These are phyloP conservation scores for Ptychoptera albimana DNA, from an alignment of 2,888 invertebrate species.

Conservation along the genomic window DNA sequence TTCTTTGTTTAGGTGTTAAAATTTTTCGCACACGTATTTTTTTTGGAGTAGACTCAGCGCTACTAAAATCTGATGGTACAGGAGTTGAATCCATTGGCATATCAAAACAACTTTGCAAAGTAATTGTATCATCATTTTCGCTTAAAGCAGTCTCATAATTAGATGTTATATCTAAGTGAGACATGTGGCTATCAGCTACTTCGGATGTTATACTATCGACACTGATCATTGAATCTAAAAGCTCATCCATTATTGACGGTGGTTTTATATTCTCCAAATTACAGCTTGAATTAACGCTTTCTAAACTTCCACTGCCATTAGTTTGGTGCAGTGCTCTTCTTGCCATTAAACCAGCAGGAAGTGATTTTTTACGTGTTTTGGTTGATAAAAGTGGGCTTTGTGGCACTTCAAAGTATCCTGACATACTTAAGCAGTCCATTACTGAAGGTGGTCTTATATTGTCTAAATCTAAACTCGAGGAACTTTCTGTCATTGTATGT, in stretches of 20 bases:
- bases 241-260: constrained; percentile 62
- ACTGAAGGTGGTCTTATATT: constrained; percentile 61
- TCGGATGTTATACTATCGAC: constrained; percentile 72
- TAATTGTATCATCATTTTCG: constrained; percentile 40
- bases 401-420: constrained; percentile 35
- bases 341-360: constrained; percentile 55
- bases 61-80: constrained; percentile 52
- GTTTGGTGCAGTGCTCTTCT: constrained; percentile 43
- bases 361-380: constrained; percentile 45
- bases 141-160: constrained; percentile 37
- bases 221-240: constrained; percentile 67
- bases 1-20: constrained; percentile 61
- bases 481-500: constrained; percentile 37
- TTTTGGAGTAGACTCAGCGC: constrained; percentile 61
- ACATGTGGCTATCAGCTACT: constrained; percentile 40
- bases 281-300: constrained; percentile 40
- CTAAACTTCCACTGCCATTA: constrained; percentile 41
- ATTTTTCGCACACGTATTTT: constrained; percentile 28
- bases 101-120: constrained; percentile 39
- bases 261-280: constrained; percentile 71
- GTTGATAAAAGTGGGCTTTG: constrained; percentile 19
- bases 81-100: constrained; percentile 43
- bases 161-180: not conserved
- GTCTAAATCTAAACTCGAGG: constrained; percentile 53
- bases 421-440: constrained; percentile 46